Evolutionary conservation across 2,888 invertebrate genomes (phyloP).

Genomic region (Chymomyza fuscimana): DNA sequence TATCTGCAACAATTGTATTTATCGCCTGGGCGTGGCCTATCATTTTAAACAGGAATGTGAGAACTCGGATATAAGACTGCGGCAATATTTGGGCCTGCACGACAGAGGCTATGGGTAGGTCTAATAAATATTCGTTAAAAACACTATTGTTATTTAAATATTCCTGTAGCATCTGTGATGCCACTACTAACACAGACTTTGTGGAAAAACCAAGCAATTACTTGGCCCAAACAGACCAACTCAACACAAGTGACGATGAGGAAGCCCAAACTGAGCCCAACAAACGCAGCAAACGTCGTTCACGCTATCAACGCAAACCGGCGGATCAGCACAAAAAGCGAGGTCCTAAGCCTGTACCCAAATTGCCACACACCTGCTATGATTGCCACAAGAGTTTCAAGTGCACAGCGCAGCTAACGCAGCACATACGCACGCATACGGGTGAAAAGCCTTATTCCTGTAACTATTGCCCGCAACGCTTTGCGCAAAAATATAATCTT

Average conservation of each 20-base stretch:
- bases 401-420: conserved; percentile 83
- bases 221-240: conserved; percentile 38
- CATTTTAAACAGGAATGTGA: conserved; percentile 84
- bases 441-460: conserved; percentile 83
- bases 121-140: neutral
- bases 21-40: conserved; percentile 83
- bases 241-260: conserved; percentile 57
- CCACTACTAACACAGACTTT: conserved; percentile 82
- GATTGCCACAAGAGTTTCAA: conserved; percentile 83
- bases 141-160: neutral
- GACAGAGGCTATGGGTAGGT: conserved; percentile 73
- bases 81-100: conserved; percentile 82
- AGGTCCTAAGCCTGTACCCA: conserved; percentile 83
- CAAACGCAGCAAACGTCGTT: conserved; percentile 72
- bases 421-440: conserved; percentile 83
- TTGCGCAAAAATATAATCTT: conserved; percentile 84
- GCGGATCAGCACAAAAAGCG: conserved; percentile 82
- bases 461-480: conserved; percentile 82
- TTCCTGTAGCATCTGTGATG: conserved; percentile 81
- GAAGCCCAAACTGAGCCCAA: conserved; percentile 56
- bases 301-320: conserved; percentile 82
- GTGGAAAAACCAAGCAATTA: conserved; percentile 44
- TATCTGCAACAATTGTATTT: conserved; percentile 84
- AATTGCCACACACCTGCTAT: conserved; percentile 82
- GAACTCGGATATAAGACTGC: conserved; percentile 82